These are phyloP conservation scores for Sisyra nigra DNA, from an alignment of 2,888 invertebrate genomes.

Conservation along the genomic window DNA sequence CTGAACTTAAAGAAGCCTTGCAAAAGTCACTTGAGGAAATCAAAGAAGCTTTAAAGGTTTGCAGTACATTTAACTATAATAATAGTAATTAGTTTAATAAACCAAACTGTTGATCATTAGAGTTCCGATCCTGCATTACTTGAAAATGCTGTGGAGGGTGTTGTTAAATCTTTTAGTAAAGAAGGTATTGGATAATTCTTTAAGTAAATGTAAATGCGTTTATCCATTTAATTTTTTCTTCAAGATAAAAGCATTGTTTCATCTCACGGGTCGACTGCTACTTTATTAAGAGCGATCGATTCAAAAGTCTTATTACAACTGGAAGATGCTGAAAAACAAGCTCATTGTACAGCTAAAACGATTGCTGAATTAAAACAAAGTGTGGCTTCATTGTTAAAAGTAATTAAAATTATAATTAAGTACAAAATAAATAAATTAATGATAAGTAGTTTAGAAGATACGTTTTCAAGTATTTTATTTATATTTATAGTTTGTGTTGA, in stretches of 20 bases:
- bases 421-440: slow-evolving; percentile 3
- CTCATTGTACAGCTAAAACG: slow-evolving; percentile 28
- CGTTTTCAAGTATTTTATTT: too few species aligned
- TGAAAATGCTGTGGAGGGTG: background rate
- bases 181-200: background rate
- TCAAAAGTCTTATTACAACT: slow-evolving; percentile 26
- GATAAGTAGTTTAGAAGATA: too few species aligned
- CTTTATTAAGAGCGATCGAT: slow-evolving; percentile 14
- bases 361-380: slow-evolving; percentile 26
- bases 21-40: slow-evolving; percentile 7
- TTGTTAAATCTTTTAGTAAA: background rate
- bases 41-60: slow-evolving; percentile 6
- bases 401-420: too few species aligned
- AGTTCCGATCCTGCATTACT: background rate
- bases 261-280: background rate
- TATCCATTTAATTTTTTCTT: too few species aligned
- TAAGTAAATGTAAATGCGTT: background rate
- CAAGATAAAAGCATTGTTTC: background rate
- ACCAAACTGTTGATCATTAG: too few species aligned
- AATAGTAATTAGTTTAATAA: background rate
- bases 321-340: slow-evolving; percentile 30
- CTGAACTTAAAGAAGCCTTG: slow-evolving; percentile 13
- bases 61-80: background rate
- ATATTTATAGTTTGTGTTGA: too few species aligned
- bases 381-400: slow-evolving; percentile 24